Evolutionary conservation across 1,140 invertebrate genomes (phyloP), one percentile per base, ranked within the genome.

Genomic region (Diabrotica undecimpunctata): DNA sequence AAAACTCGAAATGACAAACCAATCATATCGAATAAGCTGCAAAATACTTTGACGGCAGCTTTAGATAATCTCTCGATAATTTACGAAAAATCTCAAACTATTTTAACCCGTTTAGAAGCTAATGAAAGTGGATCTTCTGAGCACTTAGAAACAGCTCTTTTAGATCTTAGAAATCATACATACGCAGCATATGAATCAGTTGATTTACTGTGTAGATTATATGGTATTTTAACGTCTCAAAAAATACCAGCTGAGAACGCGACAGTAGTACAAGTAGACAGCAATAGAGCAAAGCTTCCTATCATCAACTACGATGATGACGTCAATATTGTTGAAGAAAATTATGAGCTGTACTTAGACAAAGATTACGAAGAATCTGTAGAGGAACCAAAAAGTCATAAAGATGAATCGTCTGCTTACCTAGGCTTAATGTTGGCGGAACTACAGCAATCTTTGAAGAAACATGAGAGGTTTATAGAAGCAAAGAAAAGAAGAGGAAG

Each of bases 401-500:
- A 64, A 25, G 62, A 67, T 50, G 37, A 65, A 9, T 57, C 65
- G 6, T 63, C 60, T 35, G 37, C 51, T 4, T 70, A 70, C 60
- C 37, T 71, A 36, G 52, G 56, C 36, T 54, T 71, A 54, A 71
- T 71, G 70, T 10, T 71, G 9, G 61, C 64, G 25, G 70, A 71
- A 55, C 35, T 71, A 35, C 63, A 58, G 55, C 68, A 71, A 37
- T 64, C 67, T 7, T 50, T 71, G 11, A 63, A 66, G 9, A 58
- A 71, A 61, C 70, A 71, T 25, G 68, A 71, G 52, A 41, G 70
- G 25, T 71, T 71, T 37, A 50, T 67, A 53, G 67, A 63, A 37
- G 70, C 70, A 9, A 67, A 61, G 54, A 60, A 60, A 35, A 66
- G 55, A 41, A 58, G 67, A 41, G 67, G 65, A n/a, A 63, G 61